These are phyloP conservation scores for Nezara viridula DNA, from an alignment of 2,888 invertebrate genomes.

Conservation along the genomic window DNA sequence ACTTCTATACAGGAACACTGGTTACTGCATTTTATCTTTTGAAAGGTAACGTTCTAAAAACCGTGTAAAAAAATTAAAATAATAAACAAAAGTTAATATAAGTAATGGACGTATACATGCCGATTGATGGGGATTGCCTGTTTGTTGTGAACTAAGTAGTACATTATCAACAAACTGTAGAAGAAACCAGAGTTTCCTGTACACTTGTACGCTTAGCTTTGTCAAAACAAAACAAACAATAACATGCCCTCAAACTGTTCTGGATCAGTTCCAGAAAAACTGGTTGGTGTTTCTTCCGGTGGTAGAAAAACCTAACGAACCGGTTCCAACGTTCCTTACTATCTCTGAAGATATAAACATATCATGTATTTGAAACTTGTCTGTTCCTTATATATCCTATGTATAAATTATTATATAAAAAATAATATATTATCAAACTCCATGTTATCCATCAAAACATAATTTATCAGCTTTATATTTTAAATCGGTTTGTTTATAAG, in stretches of 20 bases:
- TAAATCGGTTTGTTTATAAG: too few species aligned
- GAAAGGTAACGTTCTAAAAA: background rate
- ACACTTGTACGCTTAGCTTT: background rate
- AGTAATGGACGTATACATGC: background rate
- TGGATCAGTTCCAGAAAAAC: background rate
- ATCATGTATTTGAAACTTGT: background rate
- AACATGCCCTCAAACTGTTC: background rate
- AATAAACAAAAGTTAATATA: background rate
- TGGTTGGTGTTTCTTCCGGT: background rate
- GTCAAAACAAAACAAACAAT: slow-evolving; percentile 24
- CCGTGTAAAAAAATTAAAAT: background rate
- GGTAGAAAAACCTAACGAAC: background rate
- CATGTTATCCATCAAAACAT: too few species aligned
- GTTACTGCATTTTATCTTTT: too few species aligned
- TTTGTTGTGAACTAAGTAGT: background rate
- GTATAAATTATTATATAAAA: background rate
- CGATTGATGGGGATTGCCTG: background rate
- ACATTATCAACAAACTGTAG: background rate
- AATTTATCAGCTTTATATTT: too few species aligned
- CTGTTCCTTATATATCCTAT: background rate
- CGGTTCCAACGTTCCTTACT: background rate
- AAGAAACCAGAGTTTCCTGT: background rate
- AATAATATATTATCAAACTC: too few species aligned
- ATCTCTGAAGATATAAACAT: background rate
- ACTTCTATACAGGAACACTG: too few species aligned